These are phyloP conservation scores for Podiceps cristatus DNA, from an alignment of 2,113 vertebrate genomes.

Conservation along the genomic window DNA sequence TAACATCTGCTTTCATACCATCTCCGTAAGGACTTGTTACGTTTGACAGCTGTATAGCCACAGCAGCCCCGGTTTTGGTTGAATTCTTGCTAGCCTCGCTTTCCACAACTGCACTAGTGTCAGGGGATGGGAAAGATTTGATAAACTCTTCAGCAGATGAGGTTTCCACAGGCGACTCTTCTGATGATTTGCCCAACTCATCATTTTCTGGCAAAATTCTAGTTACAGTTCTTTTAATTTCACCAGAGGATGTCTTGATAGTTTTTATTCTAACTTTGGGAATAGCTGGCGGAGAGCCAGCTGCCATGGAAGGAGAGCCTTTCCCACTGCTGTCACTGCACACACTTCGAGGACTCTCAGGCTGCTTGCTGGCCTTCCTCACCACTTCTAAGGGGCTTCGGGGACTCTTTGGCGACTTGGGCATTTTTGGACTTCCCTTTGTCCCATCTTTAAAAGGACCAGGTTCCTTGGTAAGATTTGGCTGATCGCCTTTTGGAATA, in stretches of 20 bases:
- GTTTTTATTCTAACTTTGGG: slow-evolving; percentile 97
- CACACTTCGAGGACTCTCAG: slow-evolving; percentile 91
- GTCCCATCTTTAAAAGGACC: slow-evolving; percentile 76
- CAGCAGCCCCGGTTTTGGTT: neutral
- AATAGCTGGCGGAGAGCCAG: slow-evolving; percentile 90
- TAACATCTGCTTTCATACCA: slow-evolving; percentile 39
- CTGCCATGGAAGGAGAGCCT: slow-evolving; percentile 87
- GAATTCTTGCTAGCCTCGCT: slow-evolving; percentile 33
- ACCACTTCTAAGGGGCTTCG: slow-evolving; percentile 90
- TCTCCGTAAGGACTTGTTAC: slow-evolving; percentile 58
- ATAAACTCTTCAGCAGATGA: slow-evolving; percentile 78
- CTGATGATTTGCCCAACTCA: slow-evolving; percentile 85
- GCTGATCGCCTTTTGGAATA: slow-evolving; percentile 78
- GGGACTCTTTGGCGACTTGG: slow-evolving; percentile 92
- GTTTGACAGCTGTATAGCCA: slow-evolving; percentile 34
- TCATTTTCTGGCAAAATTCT: slow-evolving; percentile 91
- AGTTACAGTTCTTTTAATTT: slow-evolving; percentile 94
- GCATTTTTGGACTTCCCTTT: slow-evolving; percentile 88
- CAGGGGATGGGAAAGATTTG: slow-evolving; percentile 66
- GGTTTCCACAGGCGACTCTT: slow-evolving; percentile 83
- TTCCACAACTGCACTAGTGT: slow-evolving; percentile 64
- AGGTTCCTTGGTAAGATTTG: slow-evolving; percentile 75
- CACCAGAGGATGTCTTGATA: slow-evolving; percentile 93
- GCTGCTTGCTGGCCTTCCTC: slow-evolving; percentile 85
- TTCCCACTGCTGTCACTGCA: slow-evolving; percentile 92